Conservation (phyloP, 2,888 invertebrate species). For the Drosophila kambysellisi region DNA sequence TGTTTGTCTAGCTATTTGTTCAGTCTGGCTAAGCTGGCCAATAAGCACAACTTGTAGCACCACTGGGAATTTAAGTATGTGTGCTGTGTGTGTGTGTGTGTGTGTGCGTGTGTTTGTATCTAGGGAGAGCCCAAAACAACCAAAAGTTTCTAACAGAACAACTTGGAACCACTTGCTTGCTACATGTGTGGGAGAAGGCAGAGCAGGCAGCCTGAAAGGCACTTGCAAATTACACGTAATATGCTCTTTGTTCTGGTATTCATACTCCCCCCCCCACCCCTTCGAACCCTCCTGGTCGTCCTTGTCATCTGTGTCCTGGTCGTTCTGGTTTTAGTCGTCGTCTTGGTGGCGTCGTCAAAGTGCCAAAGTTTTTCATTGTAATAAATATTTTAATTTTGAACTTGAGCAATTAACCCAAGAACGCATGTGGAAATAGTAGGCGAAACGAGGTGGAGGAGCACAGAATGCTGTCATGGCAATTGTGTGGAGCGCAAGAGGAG, state of each 20-base stretch:
- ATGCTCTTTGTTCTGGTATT: conserved; percentile 27
- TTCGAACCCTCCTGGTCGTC: background rate
- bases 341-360: conserved; percentile 77
- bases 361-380: conserved; percentile 80
- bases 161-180: conserved; percentile 6
- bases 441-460: background rate
- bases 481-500: conserved; percentile 5
- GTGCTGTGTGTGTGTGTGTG: background rate
- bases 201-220: background rate
- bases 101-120: background rate
- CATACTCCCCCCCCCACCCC: background rate
- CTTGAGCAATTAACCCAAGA: conserved; percentile 79
- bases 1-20: conserved; percentile 30
- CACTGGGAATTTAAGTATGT: background rate
- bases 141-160: conserved; percentile 10
- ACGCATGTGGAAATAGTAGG: conserved; percentile 67
- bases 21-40: conserved; percentile 20
- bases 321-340: conserved; percentile 55
- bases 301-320: conserved; percentile 24
- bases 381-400: conserved; percentile 79
- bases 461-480: conserved; percentile 53
- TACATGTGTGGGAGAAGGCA: background rate
- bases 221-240: conserved; percentile 53
- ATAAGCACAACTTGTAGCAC: conserved; percentile 27
- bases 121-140: background rate